Conservation (phyloP, 2,888 invertebrate genomes). For the Apeira syringaria region DNA sequence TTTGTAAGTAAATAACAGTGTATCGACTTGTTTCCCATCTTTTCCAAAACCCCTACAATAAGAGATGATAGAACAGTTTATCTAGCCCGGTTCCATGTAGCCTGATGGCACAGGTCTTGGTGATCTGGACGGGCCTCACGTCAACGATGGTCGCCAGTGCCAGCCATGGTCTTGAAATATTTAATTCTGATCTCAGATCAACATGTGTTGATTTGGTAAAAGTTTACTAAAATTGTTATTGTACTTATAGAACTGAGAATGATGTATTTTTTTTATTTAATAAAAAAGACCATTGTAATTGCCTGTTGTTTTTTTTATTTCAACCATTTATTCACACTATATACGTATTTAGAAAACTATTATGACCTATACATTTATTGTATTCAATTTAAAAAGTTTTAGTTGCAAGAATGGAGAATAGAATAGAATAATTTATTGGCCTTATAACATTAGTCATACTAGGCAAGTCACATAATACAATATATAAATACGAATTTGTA, state of each 20-base stretch:
- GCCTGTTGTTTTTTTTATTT: constrained; percentile 30
- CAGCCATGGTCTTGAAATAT: constrained; percentile 32
- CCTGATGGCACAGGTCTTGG: neutral
- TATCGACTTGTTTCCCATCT: constrained; percentile 41
- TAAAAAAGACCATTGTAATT: constrained; percentile 75
- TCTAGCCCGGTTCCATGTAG: neutral
- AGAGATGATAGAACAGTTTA: constrained; percentile 17
- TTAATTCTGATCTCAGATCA: constrained; percentile 77
- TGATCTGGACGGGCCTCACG: too few relatives aligned
- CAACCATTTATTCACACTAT: too few relatives aligned
- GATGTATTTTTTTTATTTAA: constrained; percentile 80
- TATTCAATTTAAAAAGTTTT: too few relatives aligned
- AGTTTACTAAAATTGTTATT: constrained; percentile 79
- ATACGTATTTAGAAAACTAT: too few relatives aligned
- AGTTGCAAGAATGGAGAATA: too few relatives aligned
- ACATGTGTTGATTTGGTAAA: constrained; percentile 76
- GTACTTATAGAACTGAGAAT: constrained; percentile 81
- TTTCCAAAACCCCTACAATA: constrained; percentile 30
- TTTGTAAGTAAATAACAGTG: constrained; percentile 55
- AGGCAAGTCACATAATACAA: too few relatives aligned
- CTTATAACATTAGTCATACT: too few relatives aligned
- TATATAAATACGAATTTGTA: too few relatives aligned
- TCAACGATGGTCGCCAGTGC: neutral
- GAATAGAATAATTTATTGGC: too few relatives aligned
- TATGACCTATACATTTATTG: too few relatives aligned